A percentile compares a stretch with the other conserved stretches of the same genome.
phyloP scores from a whole-genome alignment of 2,797 vertebrate genomes.

The Urocyon cinereoargenteus region DNA sequence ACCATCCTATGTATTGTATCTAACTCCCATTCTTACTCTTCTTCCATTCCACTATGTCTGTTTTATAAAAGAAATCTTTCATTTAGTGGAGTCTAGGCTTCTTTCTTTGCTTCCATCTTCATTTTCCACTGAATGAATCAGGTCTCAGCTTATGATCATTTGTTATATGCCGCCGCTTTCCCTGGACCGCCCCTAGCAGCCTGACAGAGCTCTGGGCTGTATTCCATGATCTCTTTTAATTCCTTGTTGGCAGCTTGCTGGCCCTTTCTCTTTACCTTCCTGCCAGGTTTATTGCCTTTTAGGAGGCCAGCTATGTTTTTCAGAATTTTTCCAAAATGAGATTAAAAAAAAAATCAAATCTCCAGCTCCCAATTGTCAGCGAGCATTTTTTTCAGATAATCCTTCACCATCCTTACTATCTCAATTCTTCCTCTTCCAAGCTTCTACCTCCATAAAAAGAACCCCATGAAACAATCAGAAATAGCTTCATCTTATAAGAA shows the following conservation, averaged over 20 bases:
- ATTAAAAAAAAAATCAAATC: constrained; percentile 45
- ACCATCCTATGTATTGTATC: background rate
- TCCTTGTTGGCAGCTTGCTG: constrained; percentile 61
- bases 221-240: constrained; percentile 71
- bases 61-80: background rate
- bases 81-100: background rate
- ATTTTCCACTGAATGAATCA: constrained; percentile 34
- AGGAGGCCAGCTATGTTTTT: constrained; percentile 48
- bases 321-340: constrained; percentile 52
- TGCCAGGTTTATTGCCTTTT: constrained; percentile 70
- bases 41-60: constrained; percentile 8
- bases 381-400: constrained; percentile 8
- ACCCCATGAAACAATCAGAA: background rate
- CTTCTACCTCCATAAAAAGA: background rate
- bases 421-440: background rate
- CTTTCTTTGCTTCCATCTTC: constrained; percentile 25
- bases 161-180: constrained; percentile 8
- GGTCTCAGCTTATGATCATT: constrained; percentile 21
- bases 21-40: background rate
- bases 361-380: background rate
- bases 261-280: constrained; percentile 22
- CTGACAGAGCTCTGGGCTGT: constrained; percentile 56
- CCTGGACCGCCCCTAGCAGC: background rate
- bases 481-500: background rate
- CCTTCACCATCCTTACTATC: background rate